Percentiles rank a stretch among this genome's conserved stretches.
Evolutionary conservation across 1,140 invertebrate species (phyloP).

Genomic region (Zaprionus inermis): DNA sequence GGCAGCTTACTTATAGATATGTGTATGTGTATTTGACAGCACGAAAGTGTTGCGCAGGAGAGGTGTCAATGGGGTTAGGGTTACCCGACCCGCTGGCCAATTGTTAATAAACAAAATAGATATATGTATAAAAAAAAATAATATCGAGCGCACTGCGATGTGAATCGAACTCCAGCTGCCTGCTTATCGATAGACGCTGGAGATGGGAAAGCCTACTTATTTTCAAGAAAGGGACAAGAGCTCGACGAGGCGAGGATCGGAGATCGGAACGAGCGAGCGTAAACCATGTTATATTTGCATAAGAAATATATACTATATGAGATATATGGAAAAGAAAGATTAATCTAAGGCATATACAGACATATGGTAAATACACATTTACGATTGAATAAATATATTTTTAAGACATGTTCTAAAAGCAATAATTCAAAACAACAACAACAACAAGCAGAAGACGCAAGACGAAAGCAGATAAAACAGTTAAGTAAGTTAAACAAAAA

Average conservation of each 20-base stretch:
- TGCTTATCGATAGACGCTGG: constrained; percentile 8
- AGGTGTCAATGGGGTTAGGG: constrained; percentile 49
- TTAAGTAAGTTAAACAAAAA: constrained; percentile 49
- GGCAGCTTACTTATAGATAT: neutral
- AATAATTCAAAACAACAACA: constrained; percentile 79
- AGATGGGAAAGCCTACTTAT: constrained; percentile 34
- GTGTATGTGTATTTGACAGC: neutral
- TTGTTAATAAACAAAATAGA: constrained; percentile 43
- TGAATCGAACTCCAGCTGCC: constrained; percentile 57
- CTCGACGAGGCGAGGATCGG: constrained; percentile 2
- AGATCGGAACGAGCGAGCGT: constrained; percentile 26
- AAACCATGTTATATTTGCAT: constrained; percentile 76
- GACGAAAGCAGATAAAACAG: constrained; percentile 45
- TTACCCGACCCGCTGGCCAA: constrained; percentile 50
- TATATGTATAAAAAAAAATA: constrained; percentile 12
- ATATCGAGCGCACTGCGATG: constrained; percentile 20
- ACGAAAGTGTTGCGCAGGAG: constrained; percentile 18
- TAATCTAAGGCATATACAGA: constrained; percentile 61
- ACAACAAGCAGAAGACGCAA: constrained; percentile 55
- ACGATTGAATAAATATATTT: constrained; percentile 76
- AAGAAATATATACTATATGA: constrained; percentile 56
- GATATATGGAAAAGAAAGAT: constrained; percentile 11
- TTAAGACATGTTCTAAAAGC: constrained; percentile 82
- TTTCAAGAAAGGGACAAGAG: constrained; percentile 32
- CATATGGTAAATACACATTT: constrained; percentile 47